A percentile compares a stretch with the other conserved stretches of the same genome.
Conservation (phyloP, 1,140 invertebrate species). For the Cydia splendana region DNA sequence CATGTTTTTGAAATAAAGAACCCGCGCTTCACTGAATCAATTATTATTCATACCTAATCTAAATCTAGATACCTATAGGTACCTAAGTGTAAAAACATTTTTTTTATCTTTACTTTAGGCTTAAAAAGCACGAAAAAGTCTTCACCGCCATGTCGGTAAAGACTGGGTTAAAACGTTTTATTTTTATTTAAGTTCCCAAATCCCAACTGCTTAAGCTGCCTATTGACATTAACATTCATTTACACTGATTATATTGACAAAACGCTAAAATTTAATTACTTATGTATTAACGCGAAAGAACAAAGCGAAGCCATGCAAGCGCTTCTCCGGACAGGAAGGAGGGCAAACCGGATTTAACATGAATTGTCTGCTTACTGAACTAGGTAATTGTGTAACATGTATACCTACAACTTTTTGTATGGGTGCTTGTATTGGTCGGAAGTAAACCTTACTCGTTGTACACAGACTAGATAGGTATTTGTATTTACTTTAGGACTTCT, state of each 20-base stretch:
- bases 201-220: background rate
- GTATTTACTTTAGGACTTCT: no score
- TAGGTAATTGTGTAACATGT: conserved; percentile 23
- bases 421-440: background rate
- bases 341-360: conserved; percentile 43
- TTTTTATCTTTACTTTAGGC: no score
- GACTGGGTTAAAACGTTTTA: no score
- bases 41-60: no score
- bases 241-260: conserved; percentile 33
- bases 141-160: no score
- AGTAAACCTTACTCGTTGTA: background rate
- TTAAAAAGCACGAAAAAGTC: no score
- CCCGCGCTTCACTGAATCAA: no score
- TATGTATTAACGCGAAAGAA: conserved; percentile 35
- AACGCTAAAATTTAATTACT: conserved; percentile 33
- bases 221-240: background rate
- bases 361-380: conserved; percentile 38
- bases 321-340: conserved; percentile 37
- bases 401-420: conserved; percentile 13
- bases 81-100: no score
- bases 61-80: no score
- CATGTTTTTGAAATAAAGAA: no score
- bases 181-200: no score
- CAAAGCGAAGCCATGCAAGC: conserved; percentile 31
- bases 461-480: background rate